Percentiles rank a stretch among this genome's conserved stretches.
Evolutionary conservation across 2,113 vertebrate species (phyloP).

Genomic region (Balaenoptera acutorostrata): DNA sequence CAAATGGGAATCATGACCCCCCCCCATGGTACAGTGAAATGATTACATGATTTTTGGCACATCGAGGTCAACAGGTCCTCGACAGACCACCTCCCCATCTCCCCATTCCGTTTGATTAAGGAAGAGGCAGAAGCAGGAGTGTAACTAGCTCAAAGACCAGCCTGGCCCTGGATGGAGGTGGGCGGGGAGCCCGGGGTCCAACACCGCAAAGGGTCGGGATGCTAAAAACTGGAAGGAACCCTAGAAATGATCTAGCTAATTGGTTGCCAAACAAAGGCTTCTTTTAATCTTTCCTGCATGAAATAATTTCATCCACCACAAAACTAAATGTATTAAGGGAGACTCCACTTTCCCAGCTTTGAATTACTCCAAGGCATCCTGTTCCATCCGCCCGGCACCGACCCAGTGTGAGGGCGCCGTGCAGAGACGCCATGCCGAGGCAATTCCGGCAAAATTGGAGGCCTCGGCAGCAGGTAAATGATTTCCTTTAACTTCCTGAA

Average conservation of each 20-base stretch:
- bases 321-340: neutral
- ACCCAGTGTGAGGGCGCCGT: neutral
- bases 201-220: neutral
- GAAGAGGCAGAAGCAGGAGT: neutral
- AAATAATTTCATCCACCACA: neutral
- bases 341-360: neutral
- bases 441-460: neutral
- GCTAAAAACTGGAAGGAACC: neutral
- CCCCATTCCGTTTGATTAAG: neutral
- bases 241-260: neutral
- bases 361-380: neutral
- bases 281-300: neutral
- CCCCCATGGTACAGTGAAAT: neutral
- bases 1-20: neutral
- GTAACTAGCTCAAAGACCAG: neutral
- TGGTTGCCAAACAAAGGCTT: neutral
- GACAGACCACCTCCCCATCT: neutral
- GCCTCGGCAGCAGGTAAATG: neutral
- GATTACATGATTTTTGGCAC: neutral
- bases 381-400: neutral
- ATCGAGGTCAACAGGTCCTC: neutral
- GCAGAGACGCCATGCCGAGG: accelerated
- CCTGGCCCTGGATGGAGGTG: neutral
- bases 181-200: neutral
- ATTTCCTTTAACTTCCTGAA: neutral